Base-by-base conservation (phyloP, 1,140 invertebrate genomes). In the Drosophila ananassae region DNA sequence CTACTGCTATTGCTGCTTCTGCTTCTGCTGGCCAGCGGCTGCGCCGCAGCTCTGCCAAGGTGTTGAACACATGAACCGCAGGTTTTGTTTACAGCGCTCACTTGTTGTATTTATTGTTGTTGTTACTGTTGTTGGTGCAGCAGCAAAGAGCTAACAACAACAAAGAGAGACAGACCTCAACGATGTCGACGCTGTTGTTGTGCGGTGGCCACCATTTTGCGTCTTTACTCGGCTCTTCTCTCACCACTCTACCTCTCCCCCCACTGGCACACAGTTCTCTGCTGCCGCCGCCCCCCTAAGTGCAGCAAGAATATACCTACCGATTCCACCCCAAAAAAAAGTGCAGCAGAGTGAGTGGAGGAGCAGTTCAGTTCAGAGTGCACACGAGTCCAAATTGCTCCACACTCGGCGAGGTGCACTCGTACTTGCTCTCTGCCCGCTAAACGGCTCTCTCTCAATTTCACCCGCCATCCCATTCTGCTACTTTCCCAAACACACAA, bases 51-150 rank as follows among this genome's bases (percentile, higher is more conserved):
- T 73, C 72, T 63, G 82, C 63, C 74, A 78, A 89, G 82, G 82
- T 89, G 82, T 87, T 87, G 82, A 89, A 62, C 83, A 89, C 83
- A 87, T 87, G 82, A 87, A 87, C 82, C 82, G 75, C 82, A 87
- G 85, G 85, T 87, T 87, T 87, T 87, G 78, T 89, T 87, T 89
- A 87, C 79, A 73, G 83, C 76, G 37, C 53, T 84, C 80, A 64
- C 69, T 63, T 71, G 53, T 67, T 67, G 61, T 76, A 59, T 64
- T 71, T 69, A 59, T 61, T 73, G 78, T 41, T 67, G 46, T 59
- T 55, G 57, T 30, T 62, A 32, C 30, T 66, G 54, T 57, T 52
- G 62, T 52, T 80, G 60, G 57, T 68, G 62, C 56, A 57, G 52
- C 68, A 71, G 34, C 56, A 61, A 50, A 28, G 13, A 68, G 59